Conservation (phyloP, 2,797 vertebrate genomes). For the Myotis planiceps region DNA sequence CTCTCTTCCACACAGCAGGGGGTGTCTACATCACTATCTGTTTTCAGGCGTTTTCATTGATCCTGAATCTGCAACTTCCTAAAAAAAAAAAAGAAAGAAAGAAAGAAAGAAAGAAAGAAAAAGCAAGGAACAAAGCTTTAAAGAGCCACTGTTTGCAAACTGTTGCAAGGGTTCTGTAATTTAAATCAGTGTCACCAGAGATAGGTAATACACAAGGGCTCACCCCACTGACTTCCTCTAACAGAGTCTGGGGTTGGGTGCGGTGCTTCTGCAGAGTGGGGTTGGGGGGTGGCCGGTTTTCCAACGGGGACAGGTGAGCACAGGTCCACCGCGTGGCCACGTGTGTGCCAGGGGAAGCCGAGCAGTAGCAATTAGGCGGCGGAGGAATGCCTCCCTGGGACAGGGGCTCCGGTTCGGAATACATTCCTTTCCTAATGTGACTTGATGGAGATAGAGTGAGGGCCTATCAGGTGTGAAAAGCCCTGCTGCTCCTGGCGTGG, state of each 20-base stretch:
- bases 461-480: slow-evolving; percentile 88
- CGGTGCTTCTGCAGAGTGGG: background rate
- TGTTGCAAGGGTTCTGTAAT: background rate
- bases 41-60: background rate
- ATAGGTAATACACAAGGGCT: background rate
- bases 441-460: slow-evolving; percentile 89
- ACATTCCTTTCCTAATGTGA: slow-evolving; percentile 88
- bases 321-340: rapidly evolving
- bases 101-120: too few species aligned
- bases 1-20: background rate
- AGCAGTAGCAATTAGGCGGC: slow-evolving; percentile 68
- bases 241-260: background rate
- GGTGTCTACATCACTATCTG: background rate
- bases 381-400: slow-evolving; percentile 57
- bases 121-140: background rate
- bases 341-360: background rate
- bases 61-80: background rate
- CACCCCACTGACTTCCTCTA: background rate
- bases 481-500: slow-evolving; percentile 87
- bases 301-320: background rate
- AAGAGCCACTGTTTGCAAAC: background rate
- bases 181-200: background rate
- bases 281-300: background rate
- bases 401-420: slow-evolving; percentile 71
- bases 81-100: background rate